Percentiles rank a stretch among this genome's conserved stretches.
Conservation (phyloP, 2,113 vertebrate species). For the Numenius arquata region DNA sequence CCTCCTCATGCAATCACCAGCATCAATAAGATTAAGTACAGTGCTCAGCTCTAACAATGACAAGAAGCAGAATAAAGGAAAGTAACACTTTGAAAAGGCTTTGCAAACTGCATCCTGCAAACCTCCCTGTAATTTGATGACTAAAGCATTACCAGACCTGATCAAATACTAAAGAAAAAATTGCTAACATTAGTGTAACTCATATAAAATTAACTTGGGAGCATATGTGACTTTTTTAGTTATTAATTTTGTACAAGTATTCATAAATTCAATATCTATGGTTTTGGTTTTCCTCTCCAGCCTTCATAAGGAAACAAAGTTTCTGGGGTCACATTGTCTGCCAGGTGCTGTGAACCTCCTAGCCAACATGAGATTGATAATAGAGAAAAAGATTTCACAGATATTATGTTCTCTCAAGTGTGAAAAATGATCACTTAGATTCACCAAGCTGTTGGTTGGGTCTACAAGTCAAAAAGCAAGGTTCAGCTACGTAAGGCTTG, state of each 20-base stretch:
- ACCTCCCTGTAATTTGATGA: not conserved
- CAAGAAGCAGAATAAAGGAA: not conserved
- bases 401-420: not conserved
- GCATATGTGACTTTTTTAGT: not conserved
- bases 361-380: not conserved
- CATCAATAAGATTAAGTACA: not conserved
- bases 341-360: not conserved
- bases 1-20: not conserved
- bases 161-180: not conserved
- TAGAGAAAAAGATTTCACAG: not conserved
- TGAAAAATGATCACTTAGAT: not conserved
- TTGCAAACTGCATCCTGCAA: not conserved
- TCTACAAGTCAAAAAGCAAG: not conserved
- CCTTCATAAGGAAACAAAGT: not conserved
- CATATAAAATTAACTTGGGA: not conserved
- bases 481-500: accelerated
- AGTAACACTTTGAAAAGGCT: not conserved
- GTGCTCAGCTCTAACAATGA: not conserved
- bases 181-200: not conserved
- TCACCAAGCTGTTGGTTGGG: not conserved
- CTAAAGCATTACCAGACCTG: not conserved
- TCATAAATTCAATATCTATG: accelerated
- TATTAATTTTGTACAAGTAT: not conserved
- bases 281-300: accelerated
- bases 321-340: not conserved